Percentiles rank a stretch among this genome's conserved stretches.
These are phyloP conservation scores for Rhabdomys pumilio DNA, from an alignment of 2,797 vertebrate species.

Conservation along the genomic window DNA sequence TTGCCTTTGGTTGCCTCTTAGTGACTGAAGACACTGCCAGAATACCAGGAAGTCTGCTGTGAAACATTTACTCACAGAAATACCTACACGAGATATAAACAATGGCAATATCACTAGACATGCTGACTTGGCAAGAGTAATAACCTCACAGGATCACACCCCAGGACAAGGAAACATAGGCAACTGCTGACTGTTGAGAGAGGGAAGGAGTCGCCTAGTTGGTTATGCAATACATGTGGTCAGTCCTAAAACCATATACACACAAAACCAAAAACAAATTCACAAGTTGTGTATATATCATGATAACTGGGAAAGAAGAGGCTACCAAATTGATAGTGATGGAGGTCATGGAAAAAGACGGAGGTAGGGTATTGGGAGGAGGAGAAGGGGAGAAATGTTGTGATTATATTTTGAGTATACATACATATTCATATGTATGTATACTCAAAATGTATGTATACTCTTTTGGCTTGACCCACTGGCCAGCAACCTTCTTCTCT, in stretches of 20 bases:
- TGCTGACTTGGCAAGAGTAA: not conserved
- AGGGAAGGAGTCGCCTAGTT: not conserved
- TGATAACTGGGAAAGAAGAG: not conserved
- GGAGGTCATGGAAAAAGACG: not conserved
- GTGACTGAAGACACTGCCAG: not conserved
- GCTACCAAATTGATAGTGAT: not conserved
- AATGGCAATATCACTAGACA: not conserved
- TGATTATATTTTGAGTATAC: no score
- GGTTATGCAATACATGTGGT: not conserved
- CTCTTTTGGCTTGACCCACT: no score
- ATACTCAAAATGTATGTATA: no score
- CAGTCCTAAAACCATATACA: not conserved
- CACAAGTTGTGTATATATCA: not conserved
- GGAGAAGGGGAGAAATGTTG: not conserved
- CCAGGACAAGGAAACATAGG: not conserved
- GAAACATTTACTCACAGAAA: not conserved
- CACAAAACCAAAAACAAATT: not conserved
- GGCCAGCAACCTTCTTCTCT: not conserved
- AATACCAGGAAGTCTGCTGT: not conserved
- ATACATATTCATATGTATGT: no score
- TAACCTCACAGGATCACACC: not conserved
- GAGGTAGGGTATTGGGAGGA: not conserved
- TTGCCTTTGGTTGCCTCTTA: not conserved
- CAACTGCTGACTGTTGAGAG: not conserved
- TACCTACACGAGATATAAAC: no score